Evolutionary conservation across 2,797 vertebrate genomes (phyloP).

Genomic region (Chromis chromis): DNA sequence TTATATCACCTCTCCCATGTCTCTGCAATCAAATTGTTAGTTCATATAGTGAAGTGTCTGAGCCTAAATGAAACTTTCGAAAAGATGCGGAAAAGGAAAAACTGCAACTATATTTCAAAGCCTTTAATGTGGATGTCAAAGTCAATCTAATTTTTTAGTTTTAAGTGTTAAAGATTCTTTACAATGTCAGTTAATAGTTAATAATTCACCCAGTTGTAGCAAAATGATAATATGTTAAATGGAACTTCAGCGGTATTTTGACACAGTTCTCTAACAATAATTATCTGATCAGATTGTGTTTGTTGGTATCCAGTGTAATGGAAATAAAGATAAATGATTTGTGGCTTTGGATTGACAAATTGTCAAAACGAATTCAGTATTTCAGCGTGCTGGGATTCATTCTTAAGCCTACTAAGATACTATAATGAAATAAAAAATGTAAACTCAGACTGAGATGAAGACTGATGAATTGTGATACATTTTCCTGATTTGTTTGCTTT

Average conservation of each 20-base stretch:
- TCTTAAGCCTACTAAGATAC: background rate
- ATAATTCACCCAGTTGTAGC: background rate
- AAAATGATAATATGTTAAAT: background rate
- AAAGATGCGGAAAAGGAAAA: background rate
- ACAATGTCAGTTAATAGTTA: background rate
- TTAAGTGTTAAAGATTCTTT: background rate
- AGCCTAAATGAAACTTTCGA: background rate
- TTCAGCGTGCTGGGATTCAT: background rate
- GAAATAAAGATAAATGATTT: background rate
- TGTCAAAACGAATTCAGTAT: background rate
- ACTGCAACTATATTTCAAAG: background rate
- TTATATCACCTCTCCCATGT: background rate
- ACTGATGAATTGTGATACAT: background rate
- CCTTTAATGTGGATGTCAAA: background rate
- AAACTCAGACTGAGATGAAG: background rate
- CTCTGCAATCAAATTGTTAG: too few species aligned
- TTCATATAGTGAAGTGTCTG: background rate
- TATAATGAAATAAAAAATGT: too few species aligned
- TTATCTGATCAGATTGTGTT: background rate
- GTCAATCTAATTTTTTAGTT: background rate
- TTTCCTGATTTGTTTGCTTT: background rate
- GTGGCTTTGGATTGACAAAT: background rate
- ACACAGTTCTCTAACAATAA: accelerated
- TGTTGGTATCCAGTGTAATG: background rate
- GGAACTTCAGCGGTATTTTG: background rate